Evolutionary conservation across 2,888 invertebrate species (phyloP).

Genomic region (Aporophyla lueneburgensis): DNA sequence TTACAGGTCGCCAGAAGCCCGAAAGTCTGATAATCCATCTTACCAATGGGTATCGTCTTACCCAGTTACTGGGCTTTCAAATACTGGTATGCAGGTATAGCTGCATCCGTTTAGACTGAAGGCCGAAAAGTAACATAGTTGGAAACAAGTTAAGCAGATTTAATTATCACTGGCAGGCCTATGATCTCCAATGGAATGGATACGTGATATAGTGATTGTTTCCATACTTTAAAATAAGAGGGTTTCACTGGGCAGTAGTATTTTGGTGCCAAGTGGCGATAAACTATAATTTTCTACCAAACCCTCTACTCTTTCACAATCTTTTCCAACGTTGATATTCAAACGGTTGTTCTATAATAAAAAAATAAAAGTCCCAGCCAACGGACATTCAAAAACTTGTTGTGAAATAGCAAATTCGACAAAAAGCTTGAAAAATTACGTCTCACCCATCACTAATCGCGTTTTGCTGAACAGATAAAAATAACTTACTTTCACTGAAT

Average conservation of each 20-base stretch:
- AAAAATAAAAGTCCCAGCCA: conserved; percentile 24
- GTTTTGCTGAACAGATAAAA: conserved; percentile 43
- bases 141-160: too few relatives aligned
- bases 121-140: too few relatives aligned
- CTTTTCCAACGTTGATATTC: not conserved
- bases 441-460: conserved; percentile 57
- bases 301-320: not conserved
- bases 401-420: conserved; percentile 48
- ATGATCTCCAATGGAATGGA: too few relatives aligned
- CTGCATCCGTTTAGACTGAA: too few relatives aligned
- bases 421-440: conserved; percentile 63
- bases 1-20: not conserved
- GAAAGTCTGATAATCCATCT: not conserved
- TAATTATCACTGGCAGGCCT: too few relatives aligned
- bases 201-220: not conserved
- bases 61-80: not conserved
- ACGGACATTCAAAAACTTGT: conserved; percentile 35
- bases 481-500: conserved; percentile 63
- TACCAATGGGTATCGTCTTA: not conserved
- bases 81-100: too few relatives aligned
- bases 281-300: not conserved
- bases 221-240: not conserved
- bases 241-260: not conserved
- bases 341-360: conserved; percentile 30
- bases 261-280: not conserved